Conservation (phyloP, 1,140 invertebrate genomes). For the Monomorium pharaonis region DNA sequence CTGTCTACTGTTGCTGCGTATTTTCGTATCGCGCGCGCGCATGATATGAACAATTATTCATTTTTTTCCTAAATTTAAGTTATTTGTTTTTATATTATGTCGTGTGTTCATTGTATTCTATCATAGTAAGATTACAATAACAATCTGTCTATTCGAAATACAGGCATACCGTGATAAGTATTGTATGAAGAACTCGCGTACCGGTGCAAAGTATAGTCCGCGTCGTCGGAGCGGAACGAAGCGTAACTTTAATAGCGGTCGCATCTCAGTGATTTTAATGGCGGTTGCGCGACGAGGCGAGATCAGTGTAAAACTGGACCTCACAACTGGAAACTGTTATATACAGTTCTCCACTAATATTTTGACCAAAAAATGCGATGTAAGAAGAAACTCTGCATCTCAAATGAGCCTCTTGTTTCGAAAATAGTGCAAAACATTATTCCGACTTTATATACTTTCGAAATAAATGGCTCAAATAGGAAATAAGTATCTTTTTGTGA, state of each 20-base stretch:
- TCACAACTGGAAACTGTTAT: constrained; percentile 50
- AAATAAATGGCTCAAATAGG: background rate
- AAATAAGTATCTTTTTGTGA: background rate
- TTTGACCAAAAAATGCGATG: background rate
- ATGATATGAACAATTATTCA: background rate
- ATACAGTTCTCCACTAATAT: constrained; percentile 34
- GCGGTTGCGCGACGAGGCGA: constrained; percentile 29
- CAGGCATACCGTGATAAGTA: constrained; percentile 30
- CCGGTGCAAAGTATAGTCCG: constrained; percentile 30
- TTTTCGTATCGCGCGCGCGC: background rate
- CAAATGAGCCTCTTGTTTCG: background rate
- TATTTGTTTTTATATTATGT: constrained; percentile 25
- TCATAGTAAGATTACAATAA: background rate
- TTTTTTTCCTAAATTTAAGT: background rate
- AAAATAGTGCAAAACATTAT: background rate
- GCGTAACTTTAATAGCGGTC: constrained; percentile 53
- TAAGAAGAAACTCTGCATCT: background rate
- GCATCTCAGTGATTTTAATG: constrained; percentile 56
- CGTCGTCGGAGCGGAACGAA: constrained; percentile 49
- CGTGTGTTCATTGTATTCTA: constrained; percentile 30
- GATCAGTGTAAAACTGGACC: constrained; percentile 37
- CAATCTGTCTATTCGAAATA: background rate
- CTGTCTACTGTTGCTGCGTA: constrained; percentile 25
- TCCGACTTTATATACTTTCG: background rate
- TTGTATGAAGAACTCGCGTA: constrained; percentile 33